Conservation (phyloP, 2,888 invertebrate genomes). For the Andrena camellia region DNA sequence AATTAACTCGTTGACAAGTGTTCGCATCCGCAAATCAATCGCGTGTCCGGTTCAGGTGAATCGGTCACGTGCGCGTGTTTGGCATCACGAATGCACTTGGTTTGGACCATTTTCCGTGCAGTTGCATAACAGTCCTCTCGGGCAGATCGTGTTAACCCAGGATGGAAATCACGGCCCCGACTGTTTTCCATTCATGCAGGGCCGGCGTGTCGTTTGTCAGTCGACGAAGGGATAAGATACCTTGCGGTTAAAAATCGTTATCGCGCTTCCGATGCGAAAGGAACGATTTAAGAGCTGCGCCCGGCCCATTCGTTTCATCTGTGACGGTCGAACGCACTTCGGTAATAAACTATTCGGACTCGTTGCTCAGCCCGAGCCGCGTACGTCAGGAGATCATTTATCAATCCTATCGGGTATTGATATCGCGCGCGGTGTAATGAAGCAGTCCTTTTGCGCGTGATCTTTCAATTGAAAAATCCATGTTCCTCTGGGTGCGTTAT, state of each 20-base stretch:
- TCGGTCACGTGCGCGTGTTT: constrained; percentile 57
- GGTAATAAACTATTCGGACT: constrained; percentile 3
- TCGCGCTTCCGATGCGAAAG: background rate
- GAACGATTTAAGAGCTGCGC: background rate
- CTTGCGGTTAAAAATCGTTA: background rate
- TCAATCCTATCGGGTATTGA: constrained; percentile 14
- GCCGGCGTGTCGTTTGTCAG: background rate
- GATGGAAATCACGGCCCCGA: constrained; percentile 18
- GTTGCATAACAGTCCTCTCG: constrained; percentile 41
- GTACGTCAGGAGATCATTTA: constrained; percentile 9
- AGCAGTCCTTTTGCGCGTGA: background rate
- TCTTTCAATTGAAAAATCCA: background rate
- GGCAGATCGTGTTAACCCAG: constrained; percentile 14
- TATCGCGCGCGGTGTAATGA: constrained; percentile 7
- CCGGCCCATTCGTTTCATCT: background rate
- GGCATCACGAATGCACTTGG: constrained; percentile 49
- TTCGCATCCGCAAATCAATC: constrained; percentile 56
- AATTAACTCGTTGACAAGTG: constrained; percentile 64
- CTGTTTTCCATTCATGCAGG: constrained; percentile 18
- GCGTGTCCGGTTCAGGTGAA: constrained; percentile 49
- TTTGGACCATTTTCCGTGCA: constrained; percentile 53
- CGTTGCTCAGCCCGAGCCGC: background rate
- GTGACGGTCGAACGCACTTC: background rate
- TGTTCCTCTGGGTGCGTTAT: background rate
- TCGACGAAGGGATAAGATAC: too few species aligned